Conservation (phyloP, 2,113 vertebrate species). For the Hypomesus transpacificus region DNA sequence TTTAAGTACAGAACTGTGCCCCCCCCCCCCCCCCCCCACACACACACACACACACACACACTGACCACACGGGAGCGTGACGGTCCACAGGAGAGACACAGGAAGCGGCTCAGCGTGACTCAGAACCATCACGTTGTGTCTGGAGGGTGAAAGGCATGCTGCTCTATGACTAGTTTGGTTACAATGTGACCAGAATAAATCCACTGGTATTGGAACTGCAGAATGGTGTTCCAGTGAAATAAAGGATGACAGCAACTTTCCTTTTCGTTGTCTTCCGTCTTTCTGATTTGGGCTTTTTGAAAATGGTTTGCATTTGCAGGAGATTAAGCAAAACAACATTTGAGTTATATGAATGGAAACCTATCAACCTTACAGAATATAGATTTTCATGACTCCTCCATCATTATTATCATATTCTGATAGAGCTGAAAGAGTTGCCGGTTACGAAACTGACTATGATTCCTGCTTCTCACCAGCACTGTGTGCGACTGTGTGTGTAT, state of each 20-base stretch:
- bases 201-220: background rate
- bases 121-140: background rate
- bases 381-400: background rate
- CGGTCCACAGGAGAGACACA: background rate
- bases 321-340: background rate
- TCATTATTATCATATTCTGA: background rate
- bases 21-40: no score
- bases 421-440: background rate
- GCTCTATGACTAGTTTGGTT: background rate
- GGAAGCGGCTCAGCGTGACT: background rate
- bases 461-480: constrained; percentile 54
- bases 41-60: no score
- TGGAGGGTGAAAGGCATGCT: background rate
- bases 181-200: background rate
- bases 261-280: no score
- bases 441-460: constrained; percentile 27
- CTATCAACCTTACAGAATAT: background rate
- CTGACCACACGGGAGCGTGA: background rate
- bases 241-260: no score
- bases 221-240: background rate
- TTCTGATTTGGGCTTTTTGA: no score
- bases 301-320: no score
- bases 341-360: background rate
- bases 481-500: background rate
- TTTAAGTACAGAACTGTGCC: background rate